Conservation (phyloP, 2,888 invertebrate genomes). For the Parnassius smintheus region DNA sequence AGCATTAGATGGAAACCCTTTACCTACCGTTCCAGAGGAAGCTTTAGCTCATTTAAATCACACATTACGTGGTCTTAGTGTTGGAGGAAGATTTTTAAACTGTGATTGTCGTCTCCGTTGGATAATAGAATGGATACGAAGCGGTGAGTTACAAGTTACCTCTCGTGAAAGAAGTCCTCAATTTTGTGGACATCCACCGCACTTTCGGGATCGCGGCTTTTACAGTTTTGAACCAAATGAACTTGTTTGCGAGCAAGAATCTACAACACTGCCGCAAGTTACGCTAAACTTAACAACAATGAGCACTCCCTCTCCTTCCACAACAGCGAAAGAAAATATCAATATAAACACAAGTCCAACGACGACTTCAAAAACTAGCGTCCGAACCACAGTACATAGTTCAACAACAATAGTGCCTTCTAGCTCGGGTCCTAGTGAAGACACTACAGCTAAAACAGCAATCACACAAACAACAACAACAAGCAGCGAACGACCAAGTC, state of each 20-base stretch:
- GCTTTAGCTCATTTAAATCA: slow-evolving; percentile 90
- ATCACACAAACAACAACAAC: slow-evolving; percentile 48
- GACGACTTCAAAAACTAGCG: slow-evolving; percentile 41
- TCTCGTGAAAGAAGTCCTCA: slow-evolving; percentile 95
- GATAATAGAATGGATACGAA: slow-evolving; percentile 95
- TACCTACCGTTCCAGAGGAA: slow-evolving; percentile 90
- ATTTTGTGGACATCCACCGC: slow-evolving; percentile 92
- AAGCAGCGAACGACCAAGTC: slow-evolving; percentile 55
- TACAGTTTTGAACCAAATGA: slow-evolving; percentile 92
- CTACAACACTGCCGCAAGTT: slow-evolving; percentile 43
- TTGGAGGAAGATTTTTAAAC: slow-evolving; percentile 93
- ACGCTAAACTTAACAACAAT: slow-evolving; percentile 36
- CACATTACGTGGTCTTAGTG: slow-evolving; percentile 90
- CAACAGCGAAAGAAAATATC: slow-evolving; percentile 43
- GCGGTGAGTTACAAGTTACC: slow-evolving; percentile 93
- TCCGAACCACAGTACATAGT: slow-evolving; percentile 44
- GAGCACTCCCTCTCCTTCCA: slow-evolving; percentile 30
- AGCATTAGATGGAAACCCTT: slow-evolving; percentile 94
- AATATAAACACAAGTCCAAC: slow-evolving; percentile 47
- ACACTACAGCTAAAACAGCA: slow-evolving; percentile 48
- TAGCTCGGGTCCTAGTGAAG: slow-evolving; percentile 40
- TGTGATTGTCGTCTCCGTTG: slow-evolving; percentile 94
- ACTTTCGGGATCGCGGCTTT: slow-evolving; percentile 90
- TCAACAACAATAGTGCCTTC: slow-evolving; percentile 43
- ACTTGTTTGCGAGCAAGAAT: slow-evolving; percentile 81